Evolutionary conservation across 2,113 vertebrate species (phyloP).

Genomic region (Coreoperca whiteheadi): DNA sequence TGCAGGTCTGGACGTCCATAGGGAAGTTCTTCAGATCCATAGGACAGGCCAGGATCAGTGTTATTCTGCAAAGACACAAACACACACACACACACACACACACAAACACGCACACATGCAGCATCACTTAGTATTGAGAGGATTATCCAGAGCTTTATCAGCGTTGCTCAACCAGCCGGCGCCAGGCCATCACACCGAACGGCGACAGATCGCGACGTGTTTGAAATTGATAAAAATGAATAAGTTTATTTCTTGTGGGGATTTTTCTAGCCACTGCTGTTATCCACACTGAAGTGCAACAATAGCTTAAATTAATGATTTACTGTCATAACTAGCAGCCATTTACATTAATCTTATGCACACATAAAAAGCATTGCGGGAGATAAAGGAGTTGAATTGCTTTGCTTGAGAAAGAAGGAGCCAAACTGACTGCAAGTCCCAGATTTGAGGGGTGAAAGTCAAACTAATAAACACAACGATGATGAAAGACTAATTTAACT

Average conservation of each 20-base stretch:
- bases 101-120: conserved; percentile 14
- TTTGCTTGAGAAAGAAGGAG: not conserved
- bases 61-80: conserved; percentile 88
- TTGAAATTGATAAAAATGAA: not conserved
- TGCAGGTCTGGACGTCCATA: conserved; percentile 99
- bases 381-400: not conserved
- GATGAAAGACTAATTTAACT: not conserved
- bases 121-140: conserved; percentile 24
- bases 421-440: not conserved
- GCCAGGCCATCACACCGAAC: not conserved
- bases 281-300: not conserved
- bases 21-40: conserved; percentile 99
- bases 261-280: not conserved
- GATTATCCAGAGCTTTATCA: conserved; percentile 40
- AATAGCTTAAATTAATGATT: not conserved
- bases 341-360: not conserved
- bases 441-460: not conserved
- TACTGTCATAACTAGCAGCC: not conserved
- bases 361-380: not conserved
- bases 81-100: conserved; percentile 31
- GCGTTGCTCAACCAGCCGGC: conserved; percentile 1
- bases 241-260: not conserved
- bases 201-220: not conserved
- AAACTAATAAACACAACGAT: not conserved
- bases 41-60: conserved; percentile 95